Conservation (phyloP, 1,140 invertebrate species). For the Phocides pigmalion region DNA sequence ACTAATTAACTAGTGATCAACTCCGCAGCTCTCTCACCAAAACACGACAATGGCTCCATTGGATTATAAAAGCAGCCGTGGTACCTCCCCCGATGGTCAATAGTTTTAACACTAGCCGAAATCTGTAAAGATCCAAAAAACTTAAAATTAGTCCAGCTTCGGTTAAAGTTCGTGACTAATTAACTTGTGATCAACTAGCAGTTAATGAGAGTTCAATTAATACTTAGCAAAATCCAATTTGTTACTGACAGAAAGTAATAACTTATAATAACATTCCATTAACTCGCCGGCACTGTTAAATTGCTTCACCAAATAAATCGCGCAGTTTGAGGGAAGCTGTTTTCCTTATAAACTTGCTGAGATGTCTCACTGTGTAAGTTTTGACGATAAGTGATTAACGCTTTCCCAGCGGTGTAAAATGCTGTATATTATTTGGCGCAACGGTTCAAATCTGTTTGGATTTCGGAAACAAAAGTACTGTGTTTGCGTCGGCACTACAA, state of each 20-base stretch:
- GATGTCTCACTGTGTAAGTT: not conserved
- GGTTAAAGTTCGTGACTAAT: not conserved
- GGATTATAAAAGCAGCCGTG: no score
- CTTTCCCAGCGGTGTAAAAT: no score
- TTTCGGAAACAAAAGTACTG: no score
- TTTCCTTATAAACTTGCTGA: conserved; percentile 21
- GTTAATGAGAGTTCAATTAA: conserved; percentile 61
- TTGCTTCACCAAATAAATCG: conserved; percentile 25
- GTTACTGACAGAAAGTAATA: conserved; percentile 55
- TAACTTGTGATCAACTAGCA: not conserved
- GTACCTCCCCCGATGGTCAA: no score
- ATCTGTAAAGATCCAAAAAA: no score
- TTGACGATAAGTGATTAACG: not conserved
- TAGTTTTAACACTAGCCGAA: no score
- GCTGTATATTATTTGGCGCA: no score
- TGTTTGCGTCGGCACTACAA: no score
- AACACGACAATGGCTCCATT: no score
- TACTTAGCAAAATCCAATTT: conserved; percentile 60
- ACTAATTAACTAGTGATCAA: no score
- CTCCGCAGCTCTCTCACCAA: no score
- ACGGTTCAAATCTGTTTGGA: no score
- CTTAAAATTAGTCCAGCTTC: not conserved
- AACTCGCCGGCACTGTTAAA: conserved; percentile 21
- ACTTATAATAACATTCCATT: conserved; percentile 52
- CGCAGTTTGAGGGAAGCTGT: conserved; percentile 11